These are phyloP conservation scores for Platycheirus albimanus DNA, from an alignment of 2,888 invertebrate species.

Conservation along the genomic window DNA sequence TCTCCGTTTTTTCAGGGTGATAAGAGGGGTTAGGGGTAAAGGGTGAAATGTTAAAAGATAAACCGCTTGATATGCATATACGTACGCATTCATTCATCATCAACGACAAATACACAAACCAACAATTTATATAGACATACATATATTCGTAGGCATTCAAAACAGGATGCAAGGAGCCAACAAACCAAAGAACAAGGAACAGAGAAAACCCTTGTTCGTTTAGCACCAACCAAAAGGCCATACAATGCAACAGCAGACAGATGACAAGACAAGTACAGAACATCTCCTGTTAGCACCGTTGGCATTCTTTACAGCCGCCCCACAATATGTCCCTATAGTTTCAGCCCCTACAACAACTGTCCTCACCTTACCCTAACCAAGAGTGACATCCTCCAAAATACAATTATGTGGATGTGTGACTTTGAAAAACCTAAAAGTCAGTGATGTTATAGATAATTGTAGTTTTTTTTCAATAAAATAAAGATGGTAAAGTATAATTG, in stretches of 20 bases:
- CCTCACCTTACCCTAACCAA: constrained; percentile 24
- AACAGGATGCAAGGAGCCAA: constrained; percentile 40
- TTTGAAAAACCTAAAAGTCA: constrained; percentile 10
- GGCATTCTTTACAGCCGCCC: constrained; percentile 1
- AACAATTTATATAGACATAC: too few relatives aligned
- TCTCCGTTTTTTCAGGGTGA: background rate
- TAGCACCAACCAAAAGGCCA: constrained; percentile 55
- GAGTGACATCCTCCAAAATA: constrained; percentile 56
- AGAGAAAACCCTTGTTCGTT: constrained; percentile 44
- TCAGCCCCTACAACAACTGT: too few relatives aligned
- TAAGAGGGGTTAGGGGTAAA: too few relatives aligned
- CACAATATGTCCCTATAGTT: too few relatives aligned
- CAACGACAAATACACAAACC: constrained; percentile 19
- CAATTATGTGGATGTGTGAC: constrained; percentile 46
- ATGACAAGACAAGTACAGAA: constrained; percentile 71
- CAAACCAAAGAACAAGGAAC: constrained; percentile 57
- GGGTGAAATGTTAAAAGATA: constrained; percentile 59
- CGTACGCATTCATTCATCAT: constrained; percentile 46
- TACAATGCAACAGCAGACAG: constrained; percentile 55
- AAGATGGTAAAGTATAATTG: too few relatives aligned
- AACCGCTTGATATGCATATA: constrained; percentile 55
- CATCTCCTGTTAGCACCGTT: constrained; percentile 67
- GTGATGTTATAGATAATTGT: constrained; percentile 1
- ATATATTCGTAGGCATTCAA: too few relatives aligned
- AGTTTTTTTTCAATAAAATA: background rate